Conservation (phyloP, 2,888 invertebrate species). For the Drosophila nigritarsus region DNA sequence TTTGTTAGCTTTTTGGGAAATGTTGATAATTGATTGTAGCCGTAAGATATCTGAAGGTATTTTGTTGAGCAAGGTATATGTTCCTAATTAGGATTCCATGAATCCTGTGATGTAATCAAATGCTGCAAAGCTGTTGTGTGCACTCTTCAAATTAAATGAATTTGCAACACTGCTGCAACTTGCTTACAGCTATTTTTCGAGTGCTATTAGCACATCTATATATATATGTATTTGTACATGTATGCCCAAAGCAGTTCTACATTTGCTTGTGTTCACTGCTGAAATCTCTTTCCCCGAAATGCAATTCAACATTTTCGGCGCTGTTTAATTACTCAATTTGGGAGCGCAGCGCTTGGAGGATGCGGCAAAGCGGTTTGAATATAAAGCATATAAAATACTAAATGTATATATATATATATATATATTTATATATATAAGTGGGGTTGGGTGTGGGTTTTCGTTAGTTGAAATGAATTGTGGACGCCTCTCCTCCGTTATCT, state of each 20-base stretch:
- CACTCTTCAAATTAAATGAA: neutral
- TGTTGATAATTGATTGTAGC: too few species aligned
- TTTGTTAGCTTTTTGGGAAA: accelerated
- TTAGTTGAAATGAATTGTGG: constrained; percentile 55
- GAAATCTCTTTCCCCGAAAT: constrained; percentile 5
- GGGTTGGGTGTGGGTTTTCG: neutral
- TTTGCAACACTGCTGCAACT: neutral
- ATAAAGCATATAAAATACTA: constrained; percentile 19
- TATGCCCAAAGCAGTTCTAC: neutral
- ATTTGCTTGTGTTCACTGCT: constrained; percentile 2
- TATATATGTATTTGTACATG: neutral
- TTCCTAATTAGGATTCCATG: neutral
- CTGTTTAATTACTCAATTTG: constrained; percentile 73
- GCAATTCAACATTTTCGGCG: constrained; percentile 67
- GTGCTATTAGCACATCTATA: neutral
- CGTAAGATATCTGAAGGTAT: neutral
- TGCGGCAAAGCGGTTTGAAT: neutral
- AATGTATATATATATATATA: constrained; percentile 6
- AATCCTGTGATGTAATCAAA: neutral
- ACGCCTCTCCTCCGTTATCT: constrained; percentile 16
- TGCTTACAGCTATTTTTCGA: neutral
- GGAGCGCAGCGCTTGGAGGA: constrained; percentile 12
- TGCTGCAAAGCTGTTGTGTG: neutral
- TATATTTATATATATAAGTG: neutral
- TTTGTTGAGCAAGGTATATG: neutral